Base-by-base conservation (phyloP, 1,140 invertebrate genomes). In the Aphelenchoides avenae region DNA sequence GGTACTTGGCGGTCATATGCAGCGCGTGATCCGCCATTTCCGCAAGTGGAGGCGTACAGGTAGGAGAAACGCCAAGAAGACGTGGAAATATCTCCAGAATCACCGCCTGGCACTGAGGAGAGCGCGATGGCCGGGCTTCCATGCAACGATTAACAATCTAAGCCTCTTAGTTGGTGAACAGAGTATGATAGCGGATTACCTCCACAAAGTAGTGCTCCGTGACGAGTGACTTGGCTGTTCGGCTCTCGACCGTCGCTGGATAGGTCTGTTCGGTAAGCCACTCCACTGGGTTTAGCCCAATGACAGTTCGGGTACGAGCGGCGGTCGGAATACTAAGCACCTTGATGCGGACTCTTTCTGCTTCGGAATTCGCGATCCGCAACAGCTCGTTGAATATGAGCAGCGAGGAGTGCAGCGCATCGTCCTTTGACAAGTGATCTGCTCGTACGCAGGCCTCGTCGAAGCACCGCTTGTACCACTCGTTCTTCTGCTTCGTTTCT, bases 331-430 rank as follows among this genome's bases (percentile, higher is more conserved):
- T 24, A 22, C 36, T 18, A 5, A 60, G 30, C 4, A 55, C 68
- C 44, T 79, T 75, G 1, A 91, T 75, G 61, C 89, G 88, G 57
- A 62, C 64, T 62, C 81, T 78, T 72, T 83, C 93, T 85, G 90
- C 92, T 41, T 85, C 83, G 2, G 87, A 84, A 80, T 96, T 93
- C 41, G 89, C 88, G 73, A 89, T 92, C 58, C 92, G 80, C 1
- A 98, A 80, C 0, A 99, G 79, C 78, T 98, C 94, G 81, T 96
- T 95, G 1, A 96, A 79, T 11, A 97, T 88, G 11, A 98, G 81
- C 0, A 98, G 80, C 1, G 89, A 89, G 11, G 91, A 91, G 78
- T 97, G 93, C 24, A 91, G 85, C 75, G 86, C 83, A 76, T 97
- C 93, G 70, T 97, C 93, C 15, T 84, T 84, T 5, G 85, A 22